These are phyloP conservation scores for Diorhabda sublineata DNA, from an alignment of 1,140 invertebrate species.

Conservation along the genomic window DNA sequence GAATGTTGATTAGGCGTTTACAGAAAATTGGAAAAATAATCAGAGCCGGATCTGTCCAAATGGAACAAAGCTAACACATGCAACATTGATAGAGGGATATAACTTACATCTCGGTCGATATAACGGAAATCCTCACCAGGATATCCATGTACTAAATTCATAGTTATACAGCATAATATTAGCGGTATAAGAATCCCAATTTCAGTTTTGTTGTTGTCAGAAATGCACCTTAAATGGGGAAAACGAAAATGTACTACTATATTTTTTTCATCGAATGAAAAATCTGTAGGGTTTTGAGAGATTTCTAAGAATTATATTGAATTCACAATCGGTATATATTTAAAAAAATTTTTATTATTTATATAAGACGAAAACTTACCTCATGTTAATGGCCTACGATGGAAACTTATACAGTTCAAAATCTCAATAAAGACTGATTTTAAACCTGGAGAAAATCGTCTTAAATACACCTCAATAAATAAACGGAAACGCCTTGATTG, in stretches of 20 bases:
- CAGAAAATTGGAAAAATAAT: neutral
- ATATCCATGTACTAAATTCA: conserved; percentile 6
- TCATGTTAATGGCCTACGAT: neutral
- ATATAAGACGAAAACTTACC: neutral
- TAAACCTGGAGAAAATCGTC: neutral
- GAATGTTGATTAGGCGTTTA: neutral
- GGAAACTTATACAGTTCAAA: neutral
- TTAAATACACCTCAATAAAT: neutral
- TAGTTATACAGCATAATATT: conserved; percentile 7
- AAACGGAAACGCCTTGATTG: neutral
- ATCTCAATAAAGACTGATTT: neutral
- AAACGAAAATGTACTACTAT: too few species aligned
- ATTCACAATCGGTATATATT: neutral
- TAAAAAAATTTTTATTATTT: neutral
- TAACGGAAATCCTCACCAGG: conserved; percentile 10
- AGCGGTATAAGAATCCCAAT: conserved; percentile 3
- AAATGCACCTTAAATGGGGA: conserved; percentile 4
- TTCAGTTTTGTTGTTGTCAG: neutral
- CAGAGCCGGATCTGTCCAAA: neutral
- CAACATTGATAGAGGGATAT: conserved; percentile 4
- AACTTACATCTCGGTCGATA: conserved; percentile 10
- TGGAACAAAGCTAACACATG: neutral
- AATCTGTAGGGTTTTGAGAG: too few species aligned
- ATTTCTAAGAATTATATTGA: too few species aligned
- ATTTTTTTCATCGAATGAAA: too few species aligned